A percentile compares a stretch with the other conserved stretches of the same genome.
Evolutionary conservation across 2,113 vertebrate genomes (phyloP).

Genomic region (Hemicordylus capensis): DNA sequence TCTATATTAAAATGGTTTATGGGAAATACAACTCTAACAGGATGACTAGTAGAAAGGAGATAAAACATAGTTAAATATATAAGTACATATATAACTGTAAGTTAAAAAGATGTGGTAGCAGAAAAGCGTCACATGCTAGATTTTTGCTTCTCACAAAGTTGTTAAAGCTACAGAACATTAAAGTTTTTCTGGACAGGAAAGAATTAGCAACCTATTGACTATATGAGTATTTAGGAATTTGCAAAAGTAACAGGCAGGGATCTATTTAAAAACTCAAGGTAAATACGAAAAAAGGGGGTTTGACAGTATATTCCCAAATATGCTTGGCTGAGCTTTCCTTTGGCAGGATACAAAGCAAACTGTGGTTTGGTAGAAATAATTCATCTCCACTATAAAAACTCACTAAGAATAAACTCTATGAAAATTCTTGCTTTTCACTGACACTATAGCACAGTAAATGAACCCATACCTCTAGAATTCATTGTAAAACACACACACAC

Average conservation of each 20-base stretch:
- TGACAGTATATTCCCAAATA: neutral
- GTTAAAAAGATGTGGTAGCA: no score
- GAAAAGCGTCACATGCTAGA: neutral
- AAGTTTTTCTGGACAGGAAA: neutral
- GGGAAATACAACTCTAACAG: no score
- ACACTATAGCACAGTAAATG: neutral
- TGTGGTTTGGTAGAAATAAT: no score
- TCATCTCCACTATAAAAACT: no score
- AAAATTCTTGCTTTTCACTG: neutral
- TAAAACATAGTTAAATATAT: no score
- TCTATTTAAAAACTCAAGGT: neutral
- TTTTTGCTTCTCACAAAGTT: neutral
- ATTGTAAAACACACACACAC: no score
- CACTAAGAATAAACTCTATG: neutral
- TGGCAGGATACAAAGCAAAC: no score
- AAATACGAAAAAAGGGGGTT: neutral
- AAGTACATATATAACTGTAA: no score
- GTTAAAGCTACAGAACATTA: neutral
- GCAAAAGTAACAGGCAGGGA: neutral
- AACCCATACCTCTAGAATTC: neutral
- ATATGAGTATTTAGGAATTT: neutral
- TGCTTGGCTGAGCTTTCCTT: neutral
- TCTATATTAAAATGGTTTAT: no score
- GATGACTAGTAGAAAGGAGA: no score
- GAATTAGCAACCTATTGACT: neutral